These are phyloP conservation scores for Antheraea yamamai DNA, from an alignment of 2,888 invertebrate species.

Conservation along the genomic window DNA sequence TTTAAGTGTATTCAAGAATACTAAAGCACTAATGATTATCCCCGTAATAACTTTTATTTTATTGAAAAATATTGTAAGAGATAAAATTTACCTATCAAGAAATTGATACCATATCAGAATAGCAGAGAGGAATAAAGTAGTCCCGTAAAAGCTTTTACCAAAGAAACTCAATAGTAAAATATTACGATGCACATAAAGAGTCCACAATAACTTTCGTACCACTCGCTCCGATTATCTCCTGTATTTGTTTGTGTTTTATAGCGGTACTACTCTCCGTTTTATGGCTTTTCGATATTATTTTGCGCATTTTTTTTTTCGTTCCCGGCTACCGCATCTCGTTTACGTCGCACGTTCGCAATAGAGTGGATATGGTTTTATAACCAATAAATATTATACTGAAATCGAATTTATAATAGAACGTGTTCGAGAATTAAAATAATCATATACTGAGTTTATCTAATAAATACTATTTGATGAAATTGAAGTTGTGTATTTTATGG, in stretches of 20 bases:
- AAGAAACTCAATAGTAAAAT: constrained; percentile 72
- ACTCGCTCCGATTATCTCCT: constrained; percentile 75
- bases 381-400: not conserved
- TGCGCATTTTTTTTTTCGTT: constrained; percentile 66
- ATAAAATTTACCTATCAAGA: constrained; percentile 14
- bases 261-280: constrained; percentile 68
- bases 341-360: constrained; percentile 12
- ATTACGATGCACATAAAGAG: constrained; percentile 75
- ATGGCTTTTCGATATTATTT: constrained; percentile 79
- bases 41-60: not conserved
- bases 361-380: constrained; percentile 26
- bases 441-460: not conserved
- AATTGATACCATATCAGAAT: constrained; percentile 13
- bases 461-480: not conserved
- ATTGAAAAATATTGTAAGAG: not conserved
- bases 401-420: not conserved
- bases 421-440: not conserved
- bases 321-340: constrained; percentile 47
- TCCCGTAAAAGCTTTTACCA: constrained; percentile 41
- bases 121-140: constrained; percentile 8
- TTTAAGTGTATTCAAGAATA: not conserved
- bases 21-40: not conserved
- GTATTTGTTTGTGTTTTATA: constrained; percentile 79
- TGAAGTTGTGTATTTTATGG: not conserved
- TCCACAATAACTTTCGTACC: constrained; percentile 68